Evolutionary conservation across 1,140 invertebrate species (phyloP), one percentile per base, ranked within the genome.

Genomic region (Leptinotarsa defecta): DNA sequence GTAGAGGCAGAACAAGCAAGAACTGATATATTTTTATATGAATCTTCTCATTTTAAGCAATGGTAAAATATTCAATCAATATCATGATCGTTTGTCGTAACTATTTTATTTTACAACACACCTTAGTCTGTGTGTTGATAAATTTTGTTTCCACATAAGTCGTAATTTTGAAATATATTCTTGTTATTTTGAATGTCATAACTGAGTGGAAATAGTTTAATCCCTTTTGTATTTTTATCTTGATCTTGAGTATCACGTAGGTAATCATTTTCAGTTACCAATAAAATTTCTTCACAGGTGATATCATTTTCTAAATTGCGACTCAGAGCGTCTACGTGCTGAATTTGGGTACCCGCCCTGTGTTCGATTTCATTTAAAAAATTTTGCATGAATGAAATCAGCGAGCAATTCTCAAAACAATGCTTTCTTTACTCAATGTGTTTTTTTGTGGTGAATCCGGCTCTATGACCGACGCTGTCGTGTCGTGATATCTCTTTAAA

Each of bases 41-140:
- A 52, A 52, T 17, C 49, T 52, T 52, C 49, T 52, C 4, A 52
- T 52, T 52, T 52, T 52, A 52, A 3, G 49, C 49, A 17, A 5
- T 52, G 17, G 49, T 17, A 3, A 13, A 52, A 52, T 52, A 17
- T 13, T 17, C 49, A 17, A 13, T 20, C 1, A 20, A n/a, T 13
- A 13, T 52, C 49, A 15, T 52, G 4, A 52, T 15, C 4, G 49
- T n/a, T 52, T 13, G 13, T 13, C 17, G 3, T 52, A 52, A 52
- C 49, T 15, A 85, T 74, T 43, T 11, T 79, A 77, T 76, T 76
- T 75, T 0, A 85, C 83, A 1, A 83, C 68, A 82, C 82, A 86
- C 48, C 74, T 77, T 20, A 79, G 71, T 34, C 81, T 80, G 11
- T 78, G 74, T 11, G 67, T 72, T 11, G 82, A 75, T 81, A 84